Evolutionary conservation across 2,113 vertebrate genomes (phyloP).

Genomic region (Pimephales promelas): DNA sequence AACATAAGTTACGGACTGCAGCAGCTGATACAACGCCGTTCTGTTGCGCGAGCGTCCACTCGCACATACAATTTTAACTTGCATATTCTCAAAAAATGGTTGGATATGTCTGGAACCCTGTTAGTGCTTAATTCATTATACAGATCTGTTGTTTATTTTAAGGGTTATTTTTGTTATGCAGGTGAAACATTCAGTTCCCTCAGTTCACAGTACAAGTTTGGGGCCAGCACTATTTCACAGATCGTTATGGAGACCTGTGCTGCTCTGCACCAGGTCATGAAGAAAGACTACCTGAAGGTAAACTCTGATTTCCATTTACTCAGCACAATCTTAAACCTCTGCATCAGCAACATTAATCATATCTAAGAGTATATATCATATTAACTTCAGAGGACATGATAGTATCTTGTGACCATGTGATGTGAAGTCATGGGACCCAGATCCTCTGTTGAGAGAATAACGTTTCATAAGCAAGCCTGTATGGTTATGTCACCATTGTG

Average conservation of each 20-base stretch:
- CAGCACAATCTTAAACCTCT: not conserved
- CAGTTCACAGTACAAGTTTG: constrained; percentile 32
- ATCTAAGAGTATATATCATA: no score
- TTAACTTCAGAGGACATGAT: not conserved
- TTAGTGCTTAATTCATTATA: no score
- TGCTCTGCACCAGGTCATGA: constrained; percentile 38
- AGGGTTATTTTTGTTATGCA: not conserved
- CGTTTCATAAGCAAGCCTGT: not conserved
- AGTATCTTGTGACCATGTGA: not conserved
- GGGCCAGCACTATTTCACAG: constrained; percentile 34
- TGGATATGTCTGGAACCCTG: no score
- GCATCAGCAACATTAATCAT: no score
- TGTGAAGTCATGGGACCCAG: not conserved
- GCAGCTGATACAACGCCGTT: no score
- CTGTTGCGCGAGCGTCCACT: no score
- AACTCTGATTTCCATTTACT: not conserved
- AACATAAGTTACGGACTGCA: no score
- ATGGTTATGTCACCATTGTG: not conserved
- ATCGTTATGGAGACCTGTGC: constrained; percentile 40
- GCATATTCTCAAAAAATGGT: no score
- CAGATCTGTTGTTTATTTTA: no score
- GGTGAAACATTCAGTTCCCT: constrained; percentile 37
- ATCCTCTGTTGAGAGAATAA: not conserved
- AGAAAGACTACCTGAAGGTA: constrained; percentile 38
- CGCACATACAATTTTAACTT: no score